Percentiles rank a stretch among this genome's conserved stretches.
phyloP scores from a whole-genome alignment of 1,140 invertebrate genomes.

The Drosophila ficusphila region DNA sequence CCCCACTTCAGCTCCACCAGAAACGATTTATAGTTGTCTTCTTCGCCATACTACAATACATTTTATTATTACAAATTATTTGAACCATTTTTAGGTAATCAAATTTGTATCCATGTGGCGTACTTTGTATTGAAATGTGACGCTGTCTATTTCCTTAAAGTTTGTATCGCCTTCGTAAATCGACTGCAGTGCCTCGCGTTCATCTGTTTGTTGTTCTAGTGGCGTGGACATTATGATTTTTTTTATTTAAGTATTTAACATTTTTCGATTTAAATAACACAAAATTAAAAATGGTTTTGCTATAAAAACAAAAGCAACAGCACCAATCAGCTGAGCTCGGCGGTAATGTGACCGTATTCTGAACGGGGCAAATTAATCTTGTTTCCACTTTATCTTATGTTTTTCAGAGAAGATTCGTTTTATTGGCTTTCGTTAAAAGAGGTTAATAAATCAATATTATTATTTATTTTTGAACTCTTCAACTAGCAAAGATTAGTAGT shows the following conservation, averaged over 20 bases:
- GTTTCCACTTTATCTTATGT: neutral
- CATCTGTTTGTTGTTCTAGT: conserved; percentile 91
- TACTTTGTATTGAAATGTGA: conserved; percentile 96
- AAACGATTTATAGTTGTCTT: conserved; percentile 92
- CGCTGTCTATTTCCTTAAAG: conserved; percentile 92
- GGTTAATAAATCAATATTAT: too few species aligned
- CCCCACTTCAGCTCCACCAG: conserved; percentile 95
- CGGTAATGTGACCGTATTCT: neutral
- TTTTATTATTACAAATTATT: conserved; percentile 7
- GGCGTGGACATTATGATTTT: conserved; percentile 85
- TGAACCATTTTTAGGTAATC: neutral
- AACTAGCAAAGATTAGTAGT: too few species aligned
- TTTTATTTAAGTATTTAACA: conserved; percentile 7
- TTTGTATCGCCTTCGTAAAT: conserved; percentile 97
- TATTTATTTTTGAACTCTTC: too few species aligned
- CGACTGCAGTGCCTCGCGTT: conserved; percentile 94
- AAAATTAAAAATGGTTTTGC: conserved; percentile 32
- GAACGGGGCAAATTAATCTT: neutral
- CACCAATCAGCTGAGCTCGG: conserved; percentile 24
- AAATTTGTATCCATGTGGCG: conserved; percentile 37
- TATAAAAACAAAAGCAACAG: conserved; percentile 70
- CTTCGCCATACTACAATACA: conserved; percentile 91
- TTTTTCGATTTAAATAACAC: conserved; percentile 16
- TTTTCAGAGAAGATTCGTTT: too few species aligned
- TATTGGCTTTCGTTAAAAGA: too few species aligned